These are phyloP conservation scores for Enteromius thamalakanensis DNA, from an alignment of 2,797 vertebrate species.

Conservation along the genomic window DNA sequence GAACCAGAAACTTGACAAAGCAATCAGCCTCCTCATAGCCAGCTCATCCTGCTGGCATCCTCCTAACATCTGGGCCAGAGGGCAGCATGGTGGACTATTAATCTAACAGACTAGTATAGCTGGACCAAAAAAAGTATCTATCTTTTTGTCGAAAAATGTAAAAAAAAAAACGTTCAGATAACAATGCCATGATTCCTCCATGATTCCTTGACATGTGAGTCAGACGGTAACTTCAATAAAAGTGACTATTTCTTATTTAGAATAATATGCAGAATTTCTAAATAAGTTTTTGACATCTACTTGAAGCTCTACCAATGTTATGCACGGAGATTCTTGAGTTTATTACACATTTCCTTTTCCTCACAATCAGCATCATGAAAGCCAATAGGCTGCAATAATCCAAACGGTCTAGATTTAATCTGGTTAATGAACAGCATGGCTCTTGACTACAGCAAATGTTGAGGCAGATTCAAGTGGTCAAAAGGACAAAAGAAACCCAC, in stretches of 20 bases:
- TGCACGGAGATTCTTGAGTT: constrained; percentile 23
- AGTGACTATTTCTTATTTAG: background rate
- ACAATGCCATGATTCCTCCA: background rate
- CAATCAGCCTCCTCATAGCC: constrained; percentile 53
- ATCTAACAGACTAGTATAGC: background rate
- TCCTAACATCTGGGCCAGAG: constrained; percentile 50
- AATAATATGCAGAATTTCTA: background rate
- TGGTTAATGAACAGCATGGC: constrained; percentile 54
- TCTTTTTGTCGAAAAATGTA: background rate
- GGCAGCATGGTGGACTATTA: constrained; percentile 23
- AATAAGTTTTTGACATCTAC: background rate
- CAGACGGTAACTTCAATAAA: background rate
- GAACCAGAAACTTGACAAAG: constrained; percentile 59
- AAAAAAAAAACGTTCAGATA: background rate
- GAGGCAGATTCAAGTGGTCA: constrained; percentile 63
- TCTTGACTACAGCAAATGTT: constrained; percentile 61
- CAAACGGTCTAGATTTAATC: constrained; percentile 64
- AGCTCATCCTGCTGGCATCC: constrained; percentile 54
- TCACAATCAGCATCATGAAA: constrained; percentile 52
- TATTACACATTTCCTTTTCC: constrained; percentile 55
- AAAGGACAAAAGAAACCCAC: constrained; percentile 53
- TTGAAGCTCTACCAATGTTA: background rate
- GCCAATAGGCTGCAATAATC: constrained; percentile 49
- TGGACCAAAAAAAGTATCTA: background rate
- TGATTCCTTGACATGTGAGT: background rate